Conservation (phyloP, 1,140 invertebrate species). For the Bombus pascuorum region DNA sequence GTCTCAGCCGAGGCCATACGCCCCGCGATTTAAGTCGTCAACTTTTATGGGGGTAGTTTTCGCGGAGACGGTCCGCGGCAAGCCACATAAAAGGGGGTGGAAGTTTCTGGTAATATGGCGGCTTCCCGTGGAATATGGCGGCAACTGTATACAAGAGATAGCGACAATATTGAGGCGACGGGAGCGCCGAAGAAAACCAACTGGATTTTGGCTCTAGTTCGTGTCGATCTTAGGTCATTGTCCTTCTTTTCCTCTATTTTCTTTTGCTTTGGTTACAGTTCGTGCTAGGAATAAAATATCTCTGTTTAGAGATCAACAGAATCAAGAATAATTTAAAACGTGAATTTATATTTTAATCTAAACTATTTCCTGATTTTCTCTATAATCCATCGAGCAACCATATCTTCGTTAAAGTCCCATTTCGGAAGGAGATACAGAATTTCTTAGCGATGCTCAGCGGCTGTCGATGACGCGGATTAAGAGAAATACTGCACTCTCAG, state of each 20-base stretch:
- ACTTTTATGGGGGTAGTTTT: slow-evolving; percentile 81
- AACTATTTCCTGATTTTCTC: background rate
- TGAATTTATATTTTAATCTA: background rate
- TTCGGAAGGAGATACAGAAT: slow-evolving; percentile 33
- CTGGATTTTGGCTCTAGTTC: slow-evolving; percentile 39
- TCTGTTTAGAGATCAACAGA: background rate
- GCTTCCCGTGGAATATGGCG: slow-evolving; percentile 77
- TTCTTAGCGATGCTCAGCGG: slow-evolving; percentile 21
- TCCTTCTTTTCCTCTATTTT: background rate
- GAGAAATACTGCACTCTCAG: slow-evolving; percentile 74
- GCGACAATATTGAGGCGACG: slow-evolving; percentile 77
- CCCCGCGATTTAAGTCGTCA: slow-evolving; percentile 79
- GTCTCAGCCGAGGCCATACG: slow-evolving; percentile 71
- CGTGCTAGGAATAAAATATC: background rate
- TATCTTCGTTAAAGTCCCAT: too few species aligned
- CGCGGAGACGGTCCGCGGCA: slow-evolving; percentile 71
- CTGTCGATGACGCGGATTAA: slow-evolving; percentile 70
- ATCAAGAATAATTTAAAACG: background rate
- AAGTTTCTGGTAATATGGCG: slow-evolving; percentile 79
- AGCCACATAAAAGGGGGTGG: slow-evolving; percentile 73
- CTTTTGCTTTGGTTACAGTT: background rate
- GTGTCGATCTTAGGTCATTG: slow-evolving; percentile 9
- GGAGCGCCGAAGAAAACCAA: slow-evolving; percentile 52
- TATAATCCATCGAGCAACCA: background rate
- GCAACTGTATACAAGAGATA: slow-evolving; percentile 80